These are phyloP conservation scores for Podabrus alpinus DNA, from an alignment of 2,888 invertebrate species.

Conservation along the genomic window DNA sequence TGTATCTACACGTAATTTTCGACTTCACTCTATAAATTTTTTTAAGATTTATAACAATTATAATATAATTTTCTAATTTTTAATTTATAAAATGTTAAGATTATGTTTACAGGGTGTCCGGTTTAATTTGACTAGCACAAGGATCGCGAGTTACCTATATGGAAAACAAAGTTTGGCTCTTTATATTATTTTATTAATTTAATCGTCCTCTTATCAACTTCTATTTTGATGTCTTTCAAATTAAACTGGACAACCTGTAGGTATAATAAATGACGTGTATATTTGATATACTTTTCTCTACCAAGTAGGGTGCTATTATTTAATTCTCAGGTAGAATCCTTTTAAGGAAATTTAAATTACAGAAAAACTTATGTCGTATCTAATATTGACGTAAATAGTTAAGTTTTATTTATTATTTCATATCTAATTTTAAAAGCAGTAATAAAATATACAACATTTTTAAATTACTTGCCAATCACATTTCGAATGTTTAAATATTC, in stretches of 20 bases:
- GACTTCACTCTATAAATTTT: background rate
- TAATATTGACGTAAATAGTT: background rate
- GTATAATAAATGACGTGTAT: background rate
- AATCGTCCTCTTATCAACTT: background rate
- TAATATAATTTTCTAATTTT: background rate
- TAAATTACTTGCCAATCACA: background rate
- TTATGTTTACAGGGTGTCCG: background rate
- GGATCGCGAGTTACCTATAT: background rate
- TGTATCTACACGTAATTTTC: background rate
- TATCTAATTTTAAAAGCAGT: background rate
- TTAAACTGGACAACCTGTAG: background rate
- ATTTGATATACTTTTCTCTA: background rate
- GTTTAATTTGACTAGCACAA: background rate
- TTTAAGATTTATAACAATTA: background rate
- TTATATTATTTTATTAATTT: background rate
- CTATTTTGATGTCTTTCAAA: background rate
- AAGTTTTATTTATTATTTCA: background rate
- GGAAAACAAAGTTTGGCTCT: background rate
- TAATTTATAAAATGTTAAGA: background rate
- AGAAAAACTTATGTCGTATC: background rate
- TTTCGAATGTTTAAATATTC: background rate
- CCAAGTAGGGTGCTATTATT: background rate
- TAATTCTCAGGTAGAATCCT: background rate
- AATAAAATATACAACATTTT: background rate
- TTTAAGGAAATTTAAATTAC: background rate